Conservation (phyloP, 2,888 invertebrate genomes). For the Philonicus albiceps region DNA sequence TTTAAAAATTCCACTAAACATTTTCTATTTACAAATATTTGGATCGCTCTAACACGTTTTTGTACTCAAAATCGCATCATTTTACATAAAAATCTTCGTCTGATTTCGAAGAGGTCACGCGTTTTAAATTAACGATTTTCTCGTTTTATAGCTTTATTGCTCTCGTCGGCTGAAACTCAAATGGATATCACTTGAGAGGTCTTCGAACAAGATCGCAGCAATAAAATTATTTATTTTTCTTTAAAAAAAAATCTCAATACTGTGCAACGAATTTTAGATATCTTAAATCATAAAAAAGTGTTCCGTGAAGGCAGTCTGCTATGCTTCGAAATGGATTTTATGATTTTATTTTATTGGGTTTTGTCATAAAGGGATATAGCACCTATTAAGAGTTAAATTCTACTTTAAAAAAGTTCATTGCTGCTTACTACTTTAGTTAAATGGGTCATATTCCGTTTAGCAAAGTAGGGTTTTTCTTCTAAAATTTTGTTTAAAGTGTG, state of each 20-base stretch:
- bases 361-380: not conserved
- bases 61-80: not conserved
- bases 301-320: not conserved
- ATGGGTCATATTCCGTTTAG: not conserved
- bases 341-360: not conserved
- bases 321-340: not conserved
- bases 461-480: not conserved
- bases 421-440: not conserved
- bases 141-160: not conserved
- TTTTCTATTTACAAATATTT: not conserved
- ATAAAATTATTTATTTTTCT: not conserved
- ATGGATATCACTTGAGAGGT: not conserved
- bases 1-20: not conserved
- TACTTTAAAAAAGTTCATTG: not conserved
- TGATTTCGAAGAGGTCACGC: not conserved
- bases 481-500: too few relatives aligned
- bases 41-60: not conserved
- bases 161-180: not conserved
- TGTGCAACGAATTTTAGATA: not conserved
- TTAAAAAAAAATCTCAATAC: not conserved
- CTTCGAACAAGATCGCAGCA: not conserved
- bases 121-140: not conserved
- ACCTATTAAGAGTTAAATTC: not conserved
- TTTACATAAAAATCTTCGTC: not conserved
- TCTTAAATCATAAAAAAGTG: not conserved